Base-by-base conservation (phyloP, 2,888 invertebrate genomes). In the Yponomeuta malinellus region DNA sequence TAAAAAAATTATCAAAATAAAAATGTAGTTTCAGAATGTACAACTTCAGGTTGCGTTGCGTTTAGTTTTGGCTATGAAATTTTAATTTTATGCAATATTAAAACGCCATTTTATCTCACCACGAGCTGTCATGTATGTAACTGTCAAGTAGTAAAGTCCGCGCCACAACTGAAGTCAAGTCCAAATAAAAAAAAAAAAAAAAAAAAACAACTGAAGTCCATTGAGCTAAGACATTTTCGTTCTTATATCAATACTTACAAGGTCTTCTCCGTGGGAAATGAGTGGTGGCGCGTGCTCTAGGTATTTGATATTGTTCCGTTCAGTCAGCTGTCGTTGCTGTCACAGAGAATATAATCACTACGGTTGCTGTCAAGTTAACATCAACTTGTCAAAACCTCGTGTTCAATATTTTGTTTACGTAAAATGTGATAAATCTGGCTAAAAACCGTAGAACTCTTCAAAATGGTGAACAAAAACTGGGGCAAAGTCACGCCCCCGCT, bases 391-490 rank as follows among this genome's bases (percentile, higher is more conserved):
- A 78, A 75, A 75, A 70, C 71, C 77, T 76, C 76, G 76, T 76
- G 77, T 72, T 31, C 10, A 59, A 33, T 72, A 9, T 43, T 33
- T 67, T 67, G 67, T 67, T 43, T 12, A 6, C 31, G 43, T 37
- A 6, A 37, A 15, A 66, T 37, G 66, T 15, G 31, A 10, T 31
- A 43, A 67, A n/a, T 12, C 33, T 43, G 23, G 4, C 9, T 31
- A 64, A 23, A 64, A 31, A 64, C n/a, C 67, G 15, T 15, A 66
- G 3, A 15, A 66, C 8, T 66, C 15, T 67, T n/a, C 68, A 82
- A 74, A 75, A 92, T 92, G 92, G 90, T 87, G 64, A 87, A 84
- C 71, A 92, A 90, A 79, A 81, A 86, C 69, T 93, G 93, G 93
- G 74, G 76, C 2, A 86, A 86, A 78, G 82, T 92, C 23, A 79